Evolutionary conservation across 2,888 invertebrate genomes (phyloP).

Genomic region (Microchrysa polita): DNA sequence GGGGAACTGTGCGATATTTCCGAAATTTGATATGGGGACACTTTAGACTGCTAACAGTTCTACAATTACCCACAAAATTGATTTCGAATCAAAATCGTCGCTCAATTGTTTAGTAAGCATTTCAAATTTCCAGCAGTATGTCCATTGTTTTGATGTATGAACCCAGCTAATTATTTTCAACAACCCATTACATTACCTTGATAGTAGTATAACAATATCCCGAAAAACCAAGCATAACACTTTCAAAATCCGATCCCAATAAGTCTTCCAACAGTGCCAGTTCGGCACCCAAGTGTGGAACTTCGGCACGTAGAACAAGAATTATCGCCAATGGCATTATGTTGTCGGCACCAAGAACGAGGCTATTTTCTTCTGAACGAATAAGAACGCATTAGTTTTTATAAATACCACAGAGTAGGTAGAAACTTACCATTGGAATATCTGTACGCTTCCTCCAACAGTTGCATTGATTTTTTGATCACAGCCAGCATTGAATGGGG

Average conservation of each 20-base stretch:
- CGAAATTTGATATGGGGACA: too few relatives aligned
- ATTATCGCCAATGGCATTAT: slow-evolving; percentile 63
- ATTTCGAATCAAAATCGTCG: background rate
- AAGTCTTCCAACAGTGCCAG: slow-evolving; percentile 63
- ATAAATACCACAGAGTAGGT: too few relatives aligned
- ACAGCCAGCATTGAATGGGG: slow-evolving; percentile 63
- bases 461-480: slow-evolving; percentile 62
- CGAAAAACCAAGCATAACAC: slow-evolving; percentile 62
- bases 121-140: too few relatives aligned
- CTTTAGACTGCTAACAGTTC: too few relatives aligned
- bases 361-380: slow-evolving; percentile 55
- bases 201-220: slow-evolving; percentile 64
- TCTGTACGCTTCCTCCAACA: slow-evolving; percentile 60
- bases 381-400: background rate
- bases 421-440: slow-evolving; percentile 55
- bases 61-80: too few relatives aligned
- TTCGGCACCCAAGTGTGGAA: slow-evolving; percentile 64
- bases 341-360: slow-evolving; percentile 59
- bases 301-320: slow-evolving; percentile 61
- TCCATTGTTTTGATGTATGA: background rate
- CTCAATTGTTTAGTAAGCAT: background rate
- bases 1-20: too few relatives aligned
- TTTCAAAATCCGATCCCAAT: slow-evolving; percentile 61
- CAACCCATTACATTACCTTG: slow-evolving; percentile 53
- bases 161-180: background rate